Conservation (phyloP, 2,888 invertebrate genomes). For the Alsophila aescularia region DNA sequence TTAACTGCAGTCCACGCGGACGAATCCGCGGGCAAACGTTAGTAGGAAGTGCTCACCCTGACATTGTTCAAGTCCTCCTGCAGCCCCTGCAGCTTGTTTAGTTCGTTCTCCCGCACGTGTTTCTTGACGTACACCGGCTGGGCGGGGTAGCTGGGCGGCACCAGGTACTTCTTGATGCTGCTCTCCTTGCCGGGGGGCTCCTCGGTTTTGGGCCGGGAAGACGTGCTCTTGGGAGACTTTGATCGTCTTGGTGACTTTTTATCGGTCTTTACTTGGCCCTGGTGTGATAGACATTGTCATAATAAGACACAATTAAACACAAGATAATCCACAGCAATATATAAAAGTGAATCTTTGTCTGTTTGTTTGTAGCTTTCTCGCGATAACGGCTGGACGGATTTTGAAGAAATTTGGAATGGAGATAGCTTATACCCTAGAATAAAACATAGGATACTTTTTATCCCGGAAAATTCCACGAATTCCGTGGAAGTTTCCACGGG, state of each 20-base stretch:
- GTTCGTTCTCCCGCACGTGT: slow-evolving; percentile 73
- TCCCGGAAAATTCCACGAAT: too few species aligned
- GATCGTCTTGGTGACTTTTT: slow-evolving; percentile 46
- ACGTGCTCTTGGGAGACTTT: slow-evolving; percentile 34
- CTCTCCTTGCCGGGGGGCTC: slow-evolving; percentile 31
- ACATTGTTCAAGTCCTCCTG: slow-evolving; percentile 70
- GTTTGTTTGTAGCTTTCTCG: too few species aligned
- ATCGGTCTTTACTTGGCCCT: slow-evolving; percentile 33
- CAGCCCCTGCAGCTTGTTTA: slow-evolving; percentile 71
- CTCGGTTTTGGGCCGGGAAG: slow-evolving; percentile 33
- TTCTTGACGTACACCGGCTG: slow-evolving; percentile 74
- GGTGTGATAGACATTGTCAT: neutral
- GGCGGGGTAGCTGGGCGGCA: slow-evolving; percentile 71
- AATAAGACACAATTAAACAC: too few species aligned
- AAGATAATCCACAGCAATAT: too few species aligned
- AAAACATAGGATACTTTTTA: too few species aligned
- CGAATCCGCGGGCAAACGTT: too few species aligned
- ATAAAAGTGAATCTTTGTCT: too few species aligned
- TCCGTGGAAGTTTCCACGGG: too few species aligned
- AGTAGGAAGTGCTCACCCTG: slow-evolving; percentile 59
- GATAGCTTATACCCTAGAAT: too few species aligned
- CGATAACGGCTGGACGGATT: too few species aligned
- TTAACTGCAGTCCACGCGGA: too few species aligned
- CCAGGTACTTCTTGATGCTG: slow-evolving; percentile 62
- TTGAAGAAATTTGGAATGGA: too few species aligned